These are phyloP conservation scores for Tubulanus polymorphus DNA, from an alignment of 2,888 invertebrate species.

Conservation along the genomic window DNA sequence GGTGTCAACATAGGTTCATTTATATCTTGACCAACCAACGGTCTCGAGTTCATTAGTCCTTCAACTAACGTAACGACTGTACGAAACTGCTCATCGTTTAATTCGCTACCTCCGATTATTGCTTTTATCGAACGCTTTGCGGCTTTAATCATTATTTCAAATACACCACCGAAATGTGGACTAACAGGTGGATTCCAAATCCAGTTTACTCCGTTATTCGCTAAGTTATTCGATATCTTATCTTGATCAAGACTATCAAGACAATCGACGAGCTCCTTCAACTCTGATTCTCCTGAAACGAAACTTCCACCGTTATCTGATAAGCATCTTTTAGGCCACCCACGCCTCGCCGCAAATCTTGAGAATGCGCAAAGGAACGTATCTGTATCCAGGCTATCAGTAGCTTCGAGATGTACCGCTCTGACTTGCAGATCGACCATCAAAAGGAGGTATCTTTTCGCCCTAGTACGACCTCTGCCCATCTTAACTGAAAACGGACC, in stretches of 20 bases:
- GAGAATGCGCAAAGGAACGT: slow-evolving; percentile 19
- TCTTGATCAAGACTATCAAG: not conserved
- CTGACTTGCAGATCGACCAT: slow-evolving; percentile 2
- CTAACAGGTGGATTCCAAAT: slow-evolving; percentile 22
- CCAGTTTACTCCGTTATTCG: slow-evolving; percentile 20
- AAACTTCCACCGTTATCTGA: slow-evolving; percentile 22
- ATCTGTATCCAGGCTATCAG: slow-evolving; percentile 6
- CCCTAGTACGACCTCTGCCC: not conserved
- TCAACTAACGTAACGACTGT: slow-evolving; percentile 23
- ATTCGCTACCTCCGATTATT: slow-evolving; percentile 16
- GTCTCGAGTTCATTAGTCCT: slow-evolving; percentile 5
- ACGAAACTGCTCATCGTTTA: slow-evolving; percentile 22
- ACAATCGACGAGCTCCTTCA: not conserved
- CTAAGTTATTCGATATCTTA: not conserved
- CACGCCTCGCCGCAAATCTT: slow-evolving; percentile 16
- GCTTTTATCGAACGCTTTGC: slow-evolving; percentile 23
- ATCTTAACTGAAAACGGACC: slow-evolving; percentile 5
- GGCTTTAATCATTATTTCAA: slow-evolving; percentile 20
- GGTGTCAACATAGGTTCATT: slow-evolving; percentile 4
- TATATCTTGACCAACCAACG: slow-evolving; percentile 16
- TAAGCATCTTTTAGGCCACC: slow-evolving; percentile 13
- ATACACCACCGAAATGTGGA: slow-evolving; percentile 22
- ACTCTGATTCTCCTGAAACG: slow-evolving; percentile 15
- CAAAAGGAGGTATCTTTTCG: slow-evolving; percentile 4
- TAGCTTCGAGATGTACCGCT: slow-evolving; percentile 9